A percentile compares a stretch with the other conserved stretches of the same genome.
Evolutionary conservation across 2,113 vertebrate species (phyloP).

Genomic region (Irena cyanogastra): DNA sequence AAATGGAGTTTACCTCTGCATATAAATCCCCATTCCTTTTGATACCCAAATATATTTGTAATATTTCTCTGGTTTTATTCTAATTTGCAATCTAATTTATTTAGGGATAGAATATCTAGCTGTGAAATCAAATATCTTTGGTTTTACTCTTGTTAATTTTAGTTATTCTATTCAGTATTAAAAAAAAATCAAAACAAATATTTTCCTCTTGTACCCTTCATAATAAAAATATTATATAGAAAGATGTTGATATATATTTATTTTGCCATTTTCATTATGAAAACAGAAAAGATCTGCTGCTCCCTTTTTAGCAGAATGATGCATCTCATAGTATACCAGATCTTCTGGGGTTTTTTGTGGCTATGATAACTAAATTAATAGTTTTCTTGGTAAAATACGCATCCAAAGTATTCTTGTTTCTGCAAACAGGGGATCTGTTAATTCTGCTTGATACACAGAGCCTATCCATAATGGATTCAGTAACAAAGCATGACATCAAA

Average conservation of each 20-base stretch:
- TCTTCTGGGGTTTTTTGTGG: not conserved
- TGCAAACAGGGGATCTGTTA: not conserved
- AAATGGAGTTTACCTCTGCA: not conserved
- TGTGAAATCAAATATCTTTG: not conserved
- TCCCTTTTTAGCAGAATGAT: not conserved
- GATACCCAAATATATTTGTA: not conserved
- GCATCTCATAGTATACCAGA: not conserved
- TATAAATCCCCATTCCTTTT: not conserved
- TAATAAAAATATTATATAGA: not conserved
- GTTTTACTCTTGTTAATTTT: not conserved
- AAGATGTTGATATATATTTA: not conserved
- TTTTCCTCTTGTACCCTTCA: not conserved
- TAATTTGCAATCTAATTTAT: not conserved
- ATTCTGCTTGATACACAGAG: not conserved
- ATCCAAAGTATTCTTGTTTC: not conserved
- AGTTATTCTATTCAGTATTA: not conserved
- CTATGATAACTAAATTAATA: not conserved
- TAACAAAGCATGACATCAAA: not conserved
- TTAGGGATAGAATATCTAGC: not conserved
- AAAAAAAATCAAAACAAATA: not conserved
- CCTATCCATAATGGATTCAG: not conserved
- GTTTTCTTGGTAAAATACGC: not conserved
- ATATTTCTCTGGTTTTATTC: not conserved
- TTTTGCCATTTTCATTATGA: not conserved
- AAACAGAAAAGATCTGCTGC: not conserved